Base-by-base conservation (phyloP, 2,888 invertebrate species). In the Oxycera nigricornis region DNA sequence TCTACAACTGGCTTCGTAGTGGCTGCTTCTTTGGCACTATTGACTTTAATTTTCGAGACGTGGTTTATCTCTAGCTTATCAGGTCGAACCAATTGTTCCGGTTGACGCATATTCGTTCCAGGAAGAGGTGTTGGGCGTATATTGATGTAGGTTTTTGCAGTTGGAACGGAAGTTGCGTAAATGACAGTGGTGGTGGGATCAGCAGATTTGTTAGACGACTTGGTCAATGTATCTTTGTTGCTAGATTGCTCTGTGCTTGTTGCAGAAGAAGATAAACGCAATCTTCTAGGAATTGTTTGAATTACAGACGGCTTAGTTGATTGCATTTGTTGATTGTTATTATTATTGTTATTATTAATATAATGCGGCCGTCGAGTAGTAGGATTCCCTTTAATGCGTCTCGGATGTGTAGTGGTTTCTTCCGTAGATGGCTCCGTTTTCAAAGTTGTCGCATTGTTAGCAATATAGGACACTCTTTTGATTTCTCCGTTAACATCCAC, bases 401-500 rank as follows among this genome's bases (percentile, higher is more conserved):
- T 84, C 80, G 82, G 86, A 82, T 39, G 84, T 82, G 70, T 83
- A 81, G 50, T 83, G 80, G 74, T 75, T 79, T 86, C 85, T 80
- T 84, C 76, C 11, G 55, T 57, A 30, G 35, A 22, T 46, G 20
- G 85, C 24, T 73, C 57, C 83, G 65, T 87, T 83, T 68, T 86
- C 82, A 55, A 82, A 80, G 14, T 87, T 85, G 88, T 87, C 73
- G 85, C 86, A 67, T 87, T 88, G 81, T 87, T 87, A 6, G 87
- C 86, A 20, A 88, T 87, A 83, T 94, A 94, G 0, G 93, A 92
- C 72, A 94, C 92, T 74, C 93, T 88, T 86, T 94, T 93, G 74
- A 94, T 90, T 82, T 92, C 90, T 6, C 94, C 94, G 81, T 90
- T 88, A 74, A 90, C 90, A 81, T 93, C 93, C 65, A 94, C 88